Evolutionary conservation across 2,797 vertebrate species (phyloP), one percentile per base, ranked within the genome.

Genomic region (Heteromormyrus szaboi): DNA sequence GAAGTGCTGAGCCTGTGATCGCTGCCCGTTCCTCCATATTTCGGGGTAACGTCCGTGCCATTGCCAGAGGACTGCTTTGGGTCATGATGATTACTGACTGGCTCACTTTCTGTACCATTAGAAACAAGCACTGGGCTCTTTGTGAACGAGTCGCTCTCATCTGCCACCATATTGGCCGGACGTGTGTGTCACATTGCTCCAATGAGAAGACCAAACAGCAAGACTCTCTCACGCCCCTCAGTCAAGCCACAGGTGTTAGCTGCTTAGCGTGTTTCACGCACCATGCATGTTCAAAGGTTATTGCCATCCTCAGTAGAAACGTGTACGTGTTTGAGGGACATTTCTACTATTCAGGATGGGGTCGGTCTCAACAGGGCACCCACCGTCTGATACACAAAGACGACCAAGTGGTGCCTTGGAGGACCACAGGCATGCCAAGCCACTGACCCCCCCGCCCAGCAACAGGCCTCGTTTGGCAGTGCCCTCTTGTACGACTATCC

Each of bases 231-330:
- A 95, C 95, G 96, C 95, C 96, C 96, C 96, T 95, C 95, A 93
- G 96, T 95, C 96, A 95, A 97, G 96, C 96, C 96, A 54, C 94
- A 1, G 93, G 7, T 12, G 48, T 29, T 41, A 93, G 94, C 93
- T 95, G 94, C 92, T 91, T 90, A 94, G 95, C 94, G 96, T 96
- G 96, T 95, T 94, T 94, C 94, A 95, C 92, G 91, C 90, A 94
- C 94, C 94, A 96, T 96, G 96, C 96, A 96, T 95, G 95, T 94
- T 93, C 94, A 95, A 94, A 95, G 92, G 92, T 92, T 95, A 95
- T 95, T 94, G 95, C 96, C 95, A 97, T 97, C 96, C 94, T 95
- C 95, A 96, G 96, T 96, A 96, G 97, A 96, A 96, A 97, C 95
- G 93, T 93, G 3, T 9, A 37, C 4, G 4, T 29, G 5, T 59